Percentiles rank a stretch among this genome's conserved stretches.
Evolutionary conservation across 1,140 invertebrate genomes (phyloP).

Genomic region (Tetranychus urticae): DNA sequence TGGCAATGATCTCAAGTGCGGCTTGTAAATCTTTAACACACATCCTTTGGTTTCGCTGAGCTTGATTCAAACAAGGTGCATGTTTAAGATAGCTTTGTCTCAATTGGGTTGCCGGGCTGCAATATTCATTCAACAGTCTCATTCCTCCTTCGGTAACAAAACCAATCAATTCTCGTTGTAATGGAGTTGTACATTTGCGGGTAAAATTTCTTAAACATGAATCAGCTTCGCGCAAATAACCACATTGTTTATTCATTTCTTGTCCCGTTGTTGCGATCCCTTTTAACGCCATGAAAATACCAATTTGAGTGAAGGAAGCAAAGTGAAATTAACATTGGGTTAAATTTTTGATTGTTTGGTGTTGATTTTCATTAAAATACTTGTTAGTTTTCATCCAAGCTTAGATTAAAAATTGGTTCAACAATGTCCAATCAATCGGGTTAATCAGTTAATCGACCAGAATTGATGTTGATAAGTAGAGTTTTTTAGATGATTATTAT

Average conservation of each 20-base stretch:
- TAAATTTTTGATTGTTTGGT: too few relatives aligned
- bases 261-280: slow-evolving; percentile 10
- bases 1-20: slow-evolving; percentile 13
- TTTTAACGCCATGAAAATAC: not conserved
- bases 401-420: too few relatives aligned
- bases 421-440: too few relatives aligned
- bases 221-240: slow-evolving; percentile 14
- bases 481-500: too few relatives aligned
- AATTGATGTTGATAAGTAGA: too few relatives aligned
- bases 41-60: slow-evolving; percentile 11
- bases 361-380: too few relatives aligned
- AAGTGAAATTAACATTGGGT: too few relatives aligned
- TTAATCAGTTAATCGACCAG: too few relatives aligned
- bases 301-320: too few relatives aligned
- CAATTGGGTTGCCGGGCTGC: slow-evolving; percentile 10
- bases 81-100: slow-evolving; percentile 15
- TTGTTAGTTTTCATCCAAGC: too few relatives aligned
- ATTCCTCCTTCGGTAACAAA: slow-evolving; percentile 15
- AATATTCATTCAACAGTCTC: slow-evolving; percentile 15
- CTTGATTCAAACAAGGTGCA: slow-evolving; percentile 14
- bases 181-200: slow-evolving; percentile 11
- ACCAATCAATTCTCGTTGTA: slow-evolving; percentile 14
- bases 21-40: slow-evolving; percentile 15
- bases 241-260: slow-evolving; percentile 12
- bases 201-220: slow-evolving; percentile 15